phyloP scores from a whole-genome alignment of 2,888 invertebrate species.

The Oegoconia quadripuncta region DNA sequence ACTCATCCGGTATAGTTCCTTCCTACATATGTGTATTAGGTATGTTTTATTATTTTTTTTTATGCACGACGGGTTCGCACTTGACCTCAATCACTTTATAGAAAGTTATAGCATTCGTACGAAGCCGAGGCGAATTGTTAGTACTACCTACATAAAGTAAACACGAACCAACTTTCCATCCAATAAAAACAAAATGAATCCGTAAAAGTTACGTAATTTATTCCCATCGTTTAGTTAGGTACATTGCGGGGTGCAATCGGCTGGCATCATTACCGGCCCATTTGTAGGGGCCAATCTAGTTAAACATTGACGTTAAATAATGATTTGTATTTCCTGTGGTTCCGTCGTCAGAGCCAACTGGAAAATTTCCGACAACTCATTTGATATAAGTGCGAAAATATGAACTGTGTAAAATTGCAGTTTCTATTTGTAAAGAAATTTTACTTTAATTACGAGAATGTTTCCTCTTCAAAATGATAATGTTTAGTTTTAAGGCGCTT shows the following conservation, averaged over 20 bases:
- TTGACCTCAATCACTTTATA: too few relatives aligned
- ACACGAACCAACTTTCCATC: conserved; percentile 7
- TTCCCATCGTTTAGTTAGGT: conserved; percentile 11
- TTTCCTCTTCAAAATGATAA: too few relatives aligned
- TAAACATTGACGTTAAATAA: conserved; percentile 72
- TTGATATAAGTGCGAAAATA: conserved; percentile 1
- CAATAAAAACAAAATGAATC: conserved; percentile 15
- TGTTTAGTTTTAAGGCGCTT: too few relatives aligned
- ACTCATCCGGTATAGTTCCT: too few relatives aligned
- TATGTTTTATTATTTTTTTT: too few relatives aligned
- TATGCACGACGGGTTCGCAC: too few relatives aligned
- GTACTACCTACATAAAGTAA: neutral
- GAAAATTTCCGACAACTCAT: conserved; percentile 18
- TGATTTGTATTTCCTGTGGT: conserved; percentile 63
- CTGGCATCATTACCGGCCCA: conserved; percentile 67
- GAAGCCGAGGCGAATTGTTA: neutral
- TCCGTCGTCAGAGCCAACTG: conserved; percentile 27
- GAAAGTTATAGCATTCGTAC: too few relatives aligned
- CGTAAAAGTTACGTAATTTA: conserved; percentile 14
- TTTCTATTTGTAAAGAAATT: too few relatives aligned
- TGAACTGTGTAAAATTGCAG: too few relatives aligned
- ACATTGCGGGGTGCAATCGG: conserved; percentile 34
- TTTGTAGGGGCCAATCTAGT: conserved; percentile 62
- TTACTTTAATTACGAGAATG: too few relatives aligned
- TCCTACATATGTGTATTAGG: too few relatives aligned